Conservation (phyloP, 2,888 invertebrate genomes). For the Luperina nickerlii region DNA sequence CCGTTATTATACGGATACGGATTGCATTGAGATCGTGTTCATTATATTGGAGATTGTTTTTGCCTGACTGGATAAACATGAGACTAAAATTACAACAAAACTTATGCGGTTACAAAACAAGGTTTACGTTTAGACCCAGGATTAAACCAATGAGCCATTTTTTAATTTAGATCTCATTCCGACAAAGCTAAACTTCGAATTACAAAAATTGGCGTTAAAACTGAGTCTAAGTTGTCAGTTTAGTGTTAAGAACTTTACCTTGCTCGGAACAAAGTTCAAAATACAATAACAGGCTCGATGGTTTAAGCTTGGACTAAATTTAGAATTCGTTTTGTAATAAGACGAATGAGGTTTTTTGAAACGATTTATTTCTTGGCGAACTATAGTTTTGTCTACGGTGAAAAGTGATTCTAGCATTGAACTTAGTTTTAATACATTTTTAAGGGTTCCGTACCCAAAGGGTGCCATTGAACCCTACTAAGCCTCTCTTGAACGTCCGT, state of each 20-base stretch:
- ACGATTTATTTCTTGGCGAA: no score
- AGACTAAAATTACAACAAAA: neutral
- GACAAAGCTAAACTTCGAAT: neutral
- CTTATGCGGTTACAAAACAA: neutral
- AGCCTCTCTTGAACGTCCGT: neutral
- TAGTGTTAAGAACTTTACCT: neutral
- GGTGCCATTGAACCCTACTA: neutral
- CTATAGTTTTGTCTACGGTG: neutral
- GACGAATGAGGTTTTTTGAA: no score
- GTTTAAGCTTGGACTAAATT: neutral
- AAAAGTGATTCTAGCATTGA: neutral
- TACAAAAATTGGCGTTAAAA: neutral
- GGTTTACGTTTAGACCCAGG: neutral
- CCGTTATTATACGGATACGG: no score
- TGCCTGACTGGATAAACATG: neutral
- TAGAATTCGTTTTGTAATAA: neutral
- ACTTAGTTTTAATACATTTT: neutral
- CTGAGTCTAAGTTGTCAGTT: neutral
- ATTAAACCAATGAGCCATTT: neutral
- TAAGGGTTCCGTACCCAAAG: neutral
- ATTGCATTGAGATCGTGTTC: conserved; percentile 1
- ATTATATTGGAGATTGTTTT: neutral
- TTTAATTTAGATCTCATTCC: neutral
- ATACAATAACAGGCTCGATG: neutral
- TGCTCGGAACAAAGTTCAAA: neutral